Evolutionary conservation across 1,140 invertebrate species (phyloP).

Genomic region (Drosophila paulistorum): DNA sequence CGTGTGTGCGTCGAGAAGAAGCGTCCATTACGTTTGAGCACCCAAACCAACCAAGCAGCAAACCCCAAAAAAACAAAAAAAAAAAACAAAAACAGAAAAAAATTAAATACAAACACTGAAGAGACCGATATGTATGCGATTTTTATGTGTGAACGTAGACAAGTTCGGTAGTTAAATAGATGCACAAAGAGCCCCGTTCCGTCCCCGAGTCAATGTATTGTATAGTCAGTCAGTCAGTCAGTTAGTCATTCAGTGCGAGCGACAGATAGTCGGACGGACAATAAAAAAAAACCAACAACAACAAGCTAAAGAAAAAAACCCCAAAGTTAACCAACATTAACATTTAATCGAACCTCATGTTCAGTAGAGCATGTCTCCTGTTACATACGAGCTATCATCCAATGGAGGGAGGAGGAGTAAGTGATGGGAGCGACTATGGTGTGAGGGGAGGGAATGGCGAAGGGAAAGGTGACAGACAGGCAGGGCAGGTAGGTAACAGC

Average conservation of each 20-base stretch:
- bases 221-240: constrained; percentile 19
- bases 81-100: neutral
- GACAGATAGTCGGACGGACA: constrained; percentile 21
- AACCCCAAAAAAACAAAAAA: constrained; percentile 53
- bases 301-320: constrained; percentile 74
- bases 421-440: constrained; percentile 14
- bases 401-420: constrained; percentile 15
- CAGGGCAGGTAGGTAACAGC: constrained; percentile 18
- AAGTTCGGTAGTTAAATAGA: constrained; percentile 81
- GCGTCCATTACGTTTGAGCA: constrained; percentile 78
- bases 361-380: constrained; percentile 83
- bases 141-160: constrained; percentile 81
- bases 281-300: constrained; percentile 41
- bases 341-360: constrained; percentile 83
- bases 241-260: constrained; percentile 27
- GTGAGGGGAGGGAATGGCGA: constrained; percentile 11
- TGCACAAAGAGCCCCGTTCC: constrained; percentile 52
- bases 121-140: constrained; percentile 70
- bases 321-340: constrained; percentile 83
- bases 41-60: constrained; percentile 75
- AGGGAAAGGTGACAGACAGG: constrained; percentile 9
- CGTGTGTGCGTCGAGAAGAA: constrained; percentile 40
- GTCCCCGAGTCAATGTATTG: neutral
- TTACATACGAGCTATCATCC: constrained; percentile 75
- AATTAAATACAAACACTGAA: constrained; percentile 28